phyloP scores from a whole-genome alignment of 2,797 vertebrate species.

The Sparidentex hasta region DNA sequence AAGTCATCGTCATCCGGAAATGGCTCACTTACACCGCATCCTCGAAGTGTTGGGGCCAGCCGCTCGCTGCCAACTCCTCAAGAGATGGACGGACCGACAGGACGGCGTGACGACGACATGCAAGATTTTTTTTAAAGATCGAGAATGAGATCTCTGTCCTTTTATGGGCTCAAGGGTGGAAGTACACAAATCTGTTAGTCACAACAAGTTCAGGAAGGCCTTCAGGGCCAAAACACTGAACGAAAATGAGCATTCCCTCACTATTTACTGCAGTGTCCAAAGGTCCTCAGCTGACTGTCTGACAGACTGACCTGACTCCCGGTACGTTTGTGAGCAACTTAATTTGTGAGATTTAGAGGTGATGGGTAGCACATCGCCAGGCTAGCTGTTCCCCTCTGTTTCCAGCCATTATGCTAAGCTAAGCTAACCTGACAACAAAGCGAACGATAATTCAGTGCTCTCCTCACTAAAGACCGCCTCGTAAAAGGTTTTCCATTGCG shows the following conservation, averaged over 20 bases:
- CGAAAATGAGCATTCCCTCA: not conserved
- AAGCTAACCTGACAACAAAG: not conserved
- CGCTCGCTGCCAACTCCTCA: conserved; percentile 38
- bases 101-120: conserved; percentile 27
- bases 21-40: conserved; percentile 35
- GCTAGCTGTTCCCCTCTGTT: not conserved
- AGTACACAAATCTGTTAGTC: conserved; percentile 26
- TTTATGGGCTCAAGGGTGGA: conserved; percentile 27
- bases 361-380: not conserved
- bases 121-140: conserved; percentile 41
- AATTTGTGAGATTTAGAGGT: not conserved
- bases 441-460: not conserved
- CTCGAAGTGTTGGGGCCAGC: conserved; percentile 19
- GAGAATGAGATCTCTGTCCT: conserved; percentile 29
- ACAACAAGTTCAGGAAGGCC: conserved; percentile 19
- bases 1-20: conserved; percentile 49
- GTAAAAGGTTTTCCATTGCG: not conserved
- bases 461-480: too few relatives aligned
- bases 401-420: conserved; percentile 3
- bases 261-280: not conserved
- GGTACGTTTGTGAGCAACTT: not conserved
- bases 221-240: not conserved
- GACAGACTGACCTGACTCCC: not conserved
- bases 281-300: not conserved
- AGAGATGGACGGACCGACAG: conserved; percentile 25